These are phyloP conservation scores for Augiades crinisus DNA, from an alignment of 2,888 invertebrate genomes.

Conservation along the genomic window DNA sequence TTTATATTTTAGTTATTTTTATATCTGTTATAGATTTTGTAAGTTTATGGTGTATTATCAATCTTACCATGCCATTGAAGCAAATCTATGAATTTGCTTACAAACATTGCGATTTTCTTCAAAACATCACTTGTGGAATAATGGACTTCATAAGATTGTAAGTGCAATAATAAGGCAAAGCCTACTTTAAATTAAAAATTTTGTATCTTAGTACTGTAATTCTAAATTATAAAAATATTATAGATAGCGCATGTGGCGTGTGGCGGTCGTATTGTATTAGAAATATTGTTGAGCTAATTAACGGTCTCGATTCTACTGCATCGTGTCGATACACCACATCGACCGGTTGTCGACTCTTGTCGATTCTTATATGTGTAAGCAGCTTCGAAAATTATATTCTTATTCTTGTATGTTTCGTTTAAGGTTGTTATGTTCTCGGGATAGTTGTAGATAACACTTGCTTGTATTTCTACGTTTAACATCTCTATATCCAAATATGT, in stretches of 20 bases:
- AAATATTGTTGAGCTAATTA: slow-evolving; percentile 5
- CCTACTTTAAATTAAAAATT: slow-evolving; percentile 67
- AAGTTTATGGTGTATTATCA: slow-evolving; percentile 3
- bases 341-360: neutral
- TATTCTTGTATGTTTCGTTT: slow-evolving; percentile 15
- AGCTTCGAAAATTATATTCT: slow-evolving; percentile 6
- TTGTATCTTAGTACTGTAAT: slow-evolving; percentile 67
- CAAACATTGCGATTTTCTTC: slow-evolving; percentile 46
- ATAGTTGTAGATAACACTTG: neutral
- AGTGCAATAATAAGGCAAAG: slow-evolving; percentile 81
- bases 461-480: slow-evolving; percentile 6
- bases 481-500: slow-evolving; percentile 48
- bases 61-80: neutral
- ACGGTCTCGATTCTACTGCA: slow-evolving; percentile 10
- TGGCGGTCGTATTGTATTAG: slow-evolving; percentile 16
- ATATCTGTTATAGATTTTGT: slow-evolving; percentile 6
- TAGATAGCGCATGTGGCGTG: slow-evolving; percentile 21
- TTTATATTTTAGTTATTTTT: slow-evolving; percentile 6
- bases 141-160: slow-evolving; percentile 68
- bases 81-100: slow-evolving; percentile 11
- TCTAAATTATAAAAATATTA: slow-evolving; percentile 47
- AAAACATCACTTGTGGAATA: slow-evolving; percentile 63
- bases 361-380: slow-evolving; percentile 7
- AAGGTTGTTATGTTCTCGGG: neutral
- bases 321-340: neutral